Base-by-base conservation (phyloP, 1,140 invertebrate genomes). In the Adelges cooleyi region DNA sequence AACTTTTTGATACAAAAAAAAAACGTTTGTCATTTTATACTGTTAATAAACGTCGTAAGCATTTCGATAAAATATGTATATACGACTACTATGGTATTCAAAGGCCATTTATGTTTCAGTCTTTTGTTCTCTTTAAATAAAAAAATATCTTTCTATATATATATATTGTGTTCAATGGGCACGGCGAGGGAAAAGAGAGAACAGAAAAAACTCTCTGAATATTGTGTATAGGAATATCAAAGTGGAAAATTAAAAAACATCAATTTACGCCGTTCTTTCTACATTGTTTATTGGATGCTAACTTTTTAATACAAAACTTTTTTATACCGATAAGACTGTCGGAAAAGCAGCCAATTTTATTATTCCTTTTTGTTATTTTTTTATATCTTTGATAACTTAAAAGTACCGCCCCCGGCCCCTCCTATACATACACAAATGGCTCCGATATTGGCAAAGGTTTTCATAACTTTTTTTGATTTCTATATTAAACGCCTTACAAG, bases 261-360 rank as follows among this genome's bases (percentile, higher is more conserved):
- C 56, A 62, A 62, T 62, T 62, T 62, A 62, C 56, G 56, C 42
- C 56, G 42, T 62, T 62, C 56, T 62, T 62, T 62, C 42, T 48
- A 62, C 56, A 62, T 62, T 62, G 56, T 62, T 62, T 62, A 62
- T 62, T 62, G 56, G 56, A 62, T 62, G 56, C 56, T 62, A 62
- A 62, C 56, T 62, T 62, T 62, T 62, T 62, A 62, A 62, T 62
- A 62, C 56, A 62, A 62, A 62, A 62, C 56, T 62, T 62, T 62
- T 59, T 62, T 62, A 62, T 62, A 46, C 56, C 56, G 40, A 62
- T 62, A 62, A 62, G 42, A 62, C 56, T 62, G 56, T 62, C 56
- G 54, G 38, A 48, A 59, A 29, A 62, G 56, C 42, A 62, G 56
- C 56, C 56, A 62, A 62, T 62, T 62, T 62, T 62, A 62, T 62